Base-by-base conservation (phyloP, 2,888 invertebrate genomes). In the Hecatera dysodea region DNA sequence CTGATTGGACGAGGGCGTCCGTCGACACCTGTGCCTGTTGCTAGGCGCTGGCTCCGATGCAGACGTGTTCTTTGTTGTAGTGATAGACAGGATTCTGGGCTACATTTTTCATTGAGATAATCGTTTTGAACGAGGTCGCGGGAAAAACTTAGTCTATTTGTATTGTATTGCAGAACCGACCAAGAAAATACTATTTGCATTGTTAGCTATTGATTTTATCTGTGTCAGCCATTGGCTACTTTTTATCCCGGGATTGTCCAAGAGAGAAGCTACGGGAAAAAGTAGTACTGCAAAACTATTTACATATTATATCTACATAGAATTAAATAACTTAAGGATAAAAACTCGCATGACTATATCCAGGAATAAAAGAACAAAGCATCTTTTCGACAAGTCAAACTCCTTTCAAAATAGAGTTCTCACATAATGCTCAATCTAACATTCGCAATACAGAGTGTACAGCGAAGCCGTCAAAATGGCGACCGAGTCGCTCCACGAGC, bases 21-120 rank as follows among this genome's bases (percentile, higher is more conserved):
- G 0, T 1, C 2, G 22, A 48, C 75, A 75, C 72, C 72, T 72
- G 72, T 4, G 75, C 12, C 17, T 15, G 2, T 39, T 44, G 73
- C 46, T 5, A 8, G 42, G 8, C 9, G n/a, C n/a, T 11, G 24
- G 8, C 5, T 12, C 39, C 33, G 17, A 9, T 24, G 17, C 29
- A 17, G 17, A n/a, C n/a, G 17, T n/a, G 3, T 33, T 22, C 1
- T 24, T 33, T 15, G n/a, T n/a, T n/a, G n/a, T n/a, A n/a, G 15
- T 42, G 24, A 46, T n/a, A 12, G 3, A 5, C 39, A 3, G 39
- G 3, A 15, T 15, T 3, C 33, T n/a, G n/a, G n/a, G n/a, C n/a
- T n/a, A n/a, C n/a, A n/a, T n/a, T n/a, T n/a, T n/a, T n/a, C n/a
- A n/a, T n/a, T n/a, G n/a, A n/a, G n/a, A n/a, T n/a, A n/a, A n/a